Evolutionary conservation across 2,113 vertebrate genomes (phyloP), one percentile per base, ranked within the genome.

Genomic region (Epinephelus moara): DNA sequence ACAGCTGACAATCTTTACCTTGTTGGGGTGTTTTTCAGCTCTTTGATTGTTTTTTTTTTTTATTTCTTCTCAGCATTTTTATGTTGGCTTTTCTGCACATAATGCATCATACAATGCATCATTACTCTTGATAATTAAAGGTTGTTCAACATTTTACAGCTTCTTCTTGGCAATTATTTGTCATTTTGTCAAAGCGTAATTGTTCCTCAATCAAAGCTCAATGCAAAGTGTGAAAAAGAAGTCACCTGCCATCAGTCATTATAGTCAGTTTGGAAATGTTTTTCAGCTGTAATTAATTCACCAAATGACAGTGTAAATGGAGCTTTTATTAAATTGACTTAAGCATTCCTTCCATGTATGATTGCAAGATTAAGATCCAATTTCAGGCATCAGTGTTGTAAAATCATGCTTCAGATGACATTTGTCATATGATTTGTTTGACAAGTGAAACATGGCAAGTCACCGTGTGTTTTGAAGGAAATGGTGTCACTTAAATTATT

Each of bases 111-210:
- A 80, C 52, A 76, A 70, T 81, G 86, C 62, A 76, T 88, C 68
- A 57, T 81, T 76, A 79, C 50, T 76, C 57, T 60, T 74, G 57
- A 82, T 81, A 87, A 89, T 80, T 88, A 90, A 91, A 90, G 62
- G 64, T 63, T 66, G 60, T 79, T 89, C 25, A 83, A 61, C 21
- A 69, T 85, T 83, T 71, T 75, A 71, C 59, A 66, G 64, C 17
- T 45, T 82, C 5, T 69, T 63, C 4, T 69, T 30, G 42, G 42
- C 27, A 60, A 25, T 59, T 52, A 15, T 27, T 60, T 56, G 6
- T 71, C 37, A 3, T 27, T 59, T 64, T 81, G 15, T 12, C 23
- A 57, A 61, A 53, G 52, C 50, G 21, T 19, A 49, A 62, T 72
- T 55, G 23, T 53, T 45, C 12, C 7, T 27, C 4, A 55, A 42